phyloP scores from a whole-genome alignment of 2,113 vertebrate genomes.

The Chamaetylas fuelleborni region DNA sequence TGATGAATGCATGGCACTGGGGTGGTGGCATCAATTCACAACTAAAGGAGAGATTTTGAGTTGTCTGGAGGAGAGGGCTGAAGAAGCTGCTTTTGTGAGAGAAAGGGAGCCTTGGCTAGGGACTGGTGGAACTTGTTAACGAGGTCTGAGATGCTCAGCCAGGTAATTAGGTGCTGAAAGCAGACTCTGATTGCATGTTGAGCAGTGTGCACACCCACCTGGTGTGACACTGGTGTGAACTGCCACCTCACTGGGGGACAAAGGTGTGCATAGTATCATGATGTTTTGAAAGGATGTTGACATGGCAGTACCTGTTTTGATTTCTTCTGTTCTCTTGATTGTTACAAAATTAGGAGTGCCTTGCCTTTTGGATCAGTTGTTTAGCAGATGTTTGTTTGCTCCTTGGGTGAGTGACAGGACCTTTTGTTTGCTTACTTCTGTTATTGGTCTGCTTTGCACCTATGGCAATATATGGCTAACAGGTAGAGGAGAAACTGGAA shows the following conservation, averaged over 20 bases:
- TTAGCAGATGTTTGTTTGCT: not conserved
- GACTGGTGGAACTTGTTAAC: not conserved
- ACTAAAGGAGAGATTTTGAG: rapidly evolving
- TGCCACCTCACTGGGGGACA: not conserved
- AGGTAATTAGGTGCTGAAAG: not conserved
- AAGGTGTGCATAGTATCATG: not conserved
- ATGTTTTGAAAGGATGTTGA: not conserved
- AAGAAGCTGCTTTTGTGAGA: not conserved
- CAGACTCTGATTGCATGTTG: no score
- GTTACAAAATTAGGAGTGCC: not conserved
- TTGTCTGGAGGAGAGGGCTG: not conserved
- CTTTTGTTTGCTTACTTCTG: not conserved
- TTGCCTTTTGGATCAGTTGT: not conserved
- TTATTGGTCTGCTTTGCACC: not conserved
- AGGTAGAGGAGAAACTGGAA: not conserved
- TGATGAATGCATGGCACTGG: not conserved
- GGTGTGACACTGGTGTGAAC: not conserved
- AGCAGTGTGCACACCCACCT: not conserved
- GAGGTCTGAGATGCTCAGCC: not conserved
- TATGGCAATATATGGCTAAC: not conserved
- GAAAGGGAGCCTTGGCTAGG: not conserved
- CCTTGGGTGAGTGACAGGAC: not conserved
- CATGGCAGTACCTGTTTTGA: not conserved
- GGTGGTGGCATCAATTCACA: not conserved
- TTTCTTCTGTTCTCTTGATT: not conserved